Conservation (phyloP, 2,113 vertebrate genomes). For the Dasypus novemcinctus region DNA sequence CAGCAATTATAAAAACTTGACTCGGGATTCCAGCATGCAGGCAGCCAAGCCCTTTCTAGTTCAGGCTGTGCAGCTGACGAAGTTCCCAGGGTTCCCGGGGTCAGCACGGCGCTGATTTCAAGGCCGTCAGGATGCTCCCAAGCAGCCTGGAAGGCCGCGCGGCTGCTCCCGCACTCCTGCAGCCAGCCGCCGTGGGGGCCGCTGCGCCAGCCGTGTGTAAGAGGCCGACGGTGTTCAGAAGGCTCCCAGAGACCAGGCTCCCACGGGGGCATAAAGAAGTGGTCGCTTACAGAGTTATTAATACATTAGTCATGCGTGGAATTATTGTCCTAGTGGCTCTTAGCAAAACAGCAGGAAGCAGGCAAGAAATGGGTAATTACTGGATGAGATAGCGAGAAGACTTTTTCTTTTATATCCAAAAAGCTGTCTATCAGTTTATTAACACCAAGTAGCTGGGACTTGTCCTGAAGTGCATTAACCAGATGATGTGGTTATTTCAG, state of each 20-base stretch:
- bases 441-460: constrained; percentile 32
- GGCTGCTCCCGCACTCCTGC: too few relatives aligned
- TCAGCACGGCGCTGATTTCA: constrained; percentile 68
- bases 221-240: constrained; percentile 37
- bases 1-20: constrained; percentile 77
- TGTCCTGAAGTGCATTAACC: constrained; percentile 60
- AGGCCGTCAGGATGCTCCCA: too few relatives aligned
- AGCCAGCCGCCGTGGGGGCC: too few relatives aligned
- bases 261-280: constrained; percentile 54
- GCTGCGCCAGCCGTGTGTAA: constrained; percentile 4
- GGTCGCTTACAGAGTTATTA: constrained; percentile 55
- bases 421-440: constrained; percentile 65
- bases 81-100: constrained; percentile 66
- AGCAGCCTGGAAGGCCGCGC: too few relatives aligned
- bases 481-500: constrained; percentile 35
- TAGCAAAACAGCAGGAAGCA: constrained; percentile 75
- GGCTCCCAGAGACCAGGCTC: constrained; percentile 66
- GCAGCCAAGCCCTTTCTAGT: constrained; percentile 71
- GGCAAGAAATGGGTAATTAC: constrained; percentile 69
- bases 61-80: constrained; percentile 66
- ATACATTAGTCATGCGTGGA: constrained; percentile 60
- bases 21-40: constrained; percentile 76
- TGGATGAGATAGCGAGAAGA: constrained; percentile 28
- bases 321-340: constrained; percentile 59
- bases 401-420: neutral